Conservation (phyloP, 2,888 invertebrate species). For the Gortyna flavago region DNA sequence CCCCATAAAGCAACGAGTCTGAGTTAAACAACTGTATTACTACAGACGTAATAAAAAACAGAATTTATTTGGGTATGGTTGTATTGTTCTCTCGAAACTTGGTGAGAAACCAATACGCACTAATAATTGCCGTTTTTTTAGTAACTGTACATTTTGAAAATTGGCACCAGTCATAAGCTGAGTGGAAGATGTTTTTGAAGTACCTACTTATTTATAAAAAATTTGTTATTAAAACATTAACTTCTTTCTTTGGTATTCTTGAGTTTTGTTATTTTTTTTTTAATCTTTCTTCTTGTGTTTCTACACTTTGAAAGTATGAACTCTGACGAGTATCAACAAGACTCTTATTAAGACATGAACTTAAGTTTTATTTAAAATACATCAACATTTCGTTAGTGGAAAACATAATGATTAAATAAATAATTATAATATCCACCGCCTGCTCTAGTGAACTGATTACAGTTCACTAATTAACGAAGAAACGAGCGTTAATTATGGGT, state of each 20-base stretch:
- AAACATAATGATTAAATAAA: background rate
- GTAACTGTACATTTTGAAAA: slow-evolving; percentile 27
- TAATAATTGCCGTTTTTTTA: slow-evolving; percentile 61
- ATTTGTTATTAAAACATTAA: no score
- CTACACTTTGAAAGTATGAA: background rate
- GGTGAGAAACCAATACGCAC: slow-evolving; percentile 54
- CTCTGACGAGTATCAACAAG: background rate
- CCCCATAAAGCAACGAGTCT: slow-evolving; percentile 12
- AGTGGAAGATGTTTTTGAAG: background rate
- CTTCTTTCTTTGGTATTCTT: background rate
- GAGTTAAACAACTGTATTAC: no score
- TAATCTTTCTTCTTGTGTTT: background rate
- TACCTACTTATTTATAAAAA: no score
- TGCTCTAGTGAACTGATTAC: background rate
- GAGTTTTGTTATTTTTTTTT: background rate
- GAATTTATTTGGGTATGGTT: background rate
- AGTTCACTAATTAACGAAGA: no score
- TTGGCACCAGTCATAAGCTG: slow-evolving; percentile 25
- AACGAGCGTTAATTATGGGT: background rate
- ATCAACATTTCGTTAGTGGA: background rate
- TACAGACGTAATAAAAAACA: no score
- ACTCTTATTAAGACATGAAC: background rate
- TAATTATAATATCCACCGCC: background rate
- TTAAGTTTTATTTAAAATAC: background rate
- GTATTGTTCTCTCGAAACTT: slow-evolving; percentile 8